These are phyloP conservation scores for Trachelipus rathkii DNA, from an alignment of 1,140 invertebrate species.

Conservation along the genomic window DNA sequence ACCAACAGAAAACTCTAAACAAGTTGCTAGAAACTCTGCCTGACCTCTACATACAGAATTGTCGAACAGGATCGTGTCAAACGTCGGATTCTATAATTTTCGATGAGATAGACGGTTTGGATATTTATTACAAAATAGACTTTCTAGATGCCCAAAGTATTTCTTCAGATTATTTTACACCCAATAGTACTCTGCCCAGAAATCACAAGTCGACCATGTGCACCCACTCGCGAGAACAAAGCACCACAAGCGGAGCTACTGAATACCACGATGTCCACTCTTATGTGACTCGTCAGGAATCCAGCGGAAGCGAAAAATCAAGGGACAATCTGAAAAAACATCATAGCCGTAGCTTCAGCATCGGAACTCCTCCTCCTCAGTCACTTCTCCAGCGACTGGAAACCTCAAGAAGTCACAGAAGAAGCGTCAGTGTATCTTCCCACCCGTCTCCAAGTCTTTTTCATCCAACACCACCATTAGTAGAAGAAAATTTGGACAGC, in stretches of 20 bases:
- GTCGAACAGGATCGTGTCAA: conserved; percentile 77
- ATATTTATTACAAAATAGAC: conserved; percentile 45
- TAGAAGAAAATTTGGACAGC: conserved; percentile 25
- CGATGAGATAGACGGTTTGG: conserved; percentile 50
- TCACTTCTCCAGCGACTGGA: conserved; percentile 22
- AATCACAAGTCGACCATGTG: conserved; percentile 26
- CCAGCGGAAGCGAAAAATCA: conserved; percentile 22
- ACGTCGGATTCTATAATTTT: conserved; percentile 65
- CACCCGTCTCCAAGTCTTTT: conserved; percentile 25
- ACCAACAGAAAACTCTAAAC: conserved; percentile 88
- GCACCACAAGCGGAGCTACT: conserved; percentile 32
- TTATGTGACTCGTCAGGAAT: conserved; percentile 33
- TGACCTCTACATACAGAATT: conserved; percentile 87
- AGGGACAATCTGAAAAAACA: not conserved
- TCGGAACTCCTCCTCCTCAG: conserved; percentile 26
- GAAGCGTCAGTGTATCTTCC: conserved; percentile 31
- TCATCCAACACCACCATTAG: conserved; percentile 30
- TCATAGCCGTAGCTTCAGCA: conserved; percentile 34
- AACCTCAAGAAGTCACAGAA: conserved; percentile 19
- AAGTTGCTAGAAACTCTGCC: conserved; percentile 91
- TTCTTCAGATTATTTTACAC: conserved; percentile 44
- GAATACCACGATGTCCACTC: conserved; percentile 39
- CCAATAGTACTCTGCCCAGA: conserved; percentile 38
- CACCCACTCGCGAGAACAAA: conserved; percentile 32
- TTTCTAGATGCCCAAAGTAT: conserved; percentile 38